A percentile compares a stretch with the other conserved stretches of the same genome.
phyloP scores from a whole-genome alignment of 1,140 invertebrate species.

The Sminthurinus signatus region DNA sequence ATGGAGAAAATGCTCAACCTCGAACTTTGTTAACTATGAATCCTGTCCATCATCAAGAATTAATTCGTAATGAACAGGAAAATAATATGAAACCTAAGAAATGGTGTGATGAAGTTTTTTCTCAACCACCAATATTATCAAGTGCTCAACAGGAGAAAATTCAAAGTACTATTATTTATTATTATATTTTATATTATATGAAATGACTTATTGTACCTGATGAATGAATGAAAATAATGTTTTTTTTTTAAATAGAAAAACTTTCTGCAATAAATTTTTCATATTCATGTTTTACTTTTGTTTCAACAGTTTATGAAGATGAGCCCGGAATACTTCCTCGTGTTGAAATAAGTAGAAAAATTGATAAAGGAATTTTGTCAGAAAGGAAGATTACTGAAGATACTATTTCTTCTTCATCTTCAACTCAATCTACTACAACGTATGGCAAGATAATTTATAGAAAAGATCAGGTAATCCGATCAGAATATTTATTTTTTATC shows the following conservation, averaged over 20 bases:
- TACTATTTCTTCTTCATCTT: neutral
- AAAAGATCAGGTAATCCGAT: slow-evolving; percentile 16
- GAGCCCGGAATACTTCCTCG: slow-evolving; percentile 1
- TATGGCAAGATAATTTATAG: slow-evolving; percentile 17
- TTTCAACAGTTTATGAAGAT: slow-evolving; percentile 12
- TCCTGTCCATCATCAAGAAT: too few relatives aligned
- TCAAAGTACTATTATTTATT: neutral
- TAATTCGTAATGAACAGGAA: slow-evolving; percentile 15
- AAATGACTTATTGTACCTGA: neutral
- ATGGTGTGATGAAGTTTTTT: slow-evolving; percentile 8
- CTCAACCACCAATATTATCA: neutral
- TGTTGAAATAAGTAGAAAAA: neutral
- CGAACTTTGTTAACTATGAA: too few relatives aligned
- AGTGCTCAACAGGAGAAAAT: neutral
- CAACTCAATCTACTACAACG: neutral
- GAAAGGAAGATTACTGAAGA: slow-evolving; percentile 11
- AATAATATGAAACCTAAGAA: slow-evolving; percentile 19
- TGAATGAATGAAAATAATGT: too few relatives aligned
- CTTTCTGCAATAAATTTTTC: too few relatives aligned
- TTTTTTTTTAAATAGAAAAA: too few relatives aligned
- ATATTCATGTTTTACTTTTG: too few relatives aligned
- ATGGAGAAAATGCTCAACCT: too few relatives aligned
- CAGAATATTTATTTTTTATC: neutral
- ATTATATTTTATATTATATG: neutral
- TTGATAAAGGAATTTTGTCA: neutral